Evolutionary conservation across 2,113 vertebrate genomes (phyloP), one percentile per base, ranked within the genome.

Genomic region (Lipotes vexillifer): DNA sequence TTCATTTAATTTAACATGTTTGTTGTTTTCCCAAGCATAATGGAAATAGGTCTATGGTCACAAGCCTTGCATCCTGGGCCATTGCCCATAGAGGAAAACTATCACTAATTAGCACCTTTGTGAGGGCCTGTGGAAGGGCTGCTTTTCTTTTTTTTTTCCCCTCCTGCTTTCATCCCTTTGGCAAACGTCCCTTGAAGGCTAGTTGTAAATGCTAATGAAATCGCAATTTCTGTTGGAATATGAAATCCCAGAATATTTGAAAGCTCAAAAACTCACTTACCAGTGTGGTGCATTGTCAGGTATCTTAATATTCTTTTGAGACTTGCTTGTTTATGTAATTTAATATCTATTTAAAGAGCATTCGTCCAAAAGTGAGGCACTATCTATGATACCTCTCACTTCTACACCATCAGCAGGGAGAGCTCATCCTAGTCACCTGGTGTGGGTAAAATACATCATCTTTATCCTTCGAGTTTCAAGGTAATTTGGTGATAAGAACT

Each of bases 121-220:
- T 88, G 82, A 44, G 17, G 88, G 95, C 25, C 74, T 87, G 23
- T 63, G 69, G 89, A 97, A 74, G 59, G 74, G 74, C 69, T 90
- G 83, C 83, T 49, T 83, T 69, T 20, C 49, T 87, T 63, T 41
- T 78, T 65, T 27, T 36, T 87, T 71, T 92, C 52, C 77, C 52
- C 77, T 78, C 3, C 69, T 90, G 81, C 49, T 96, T 75, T 83
- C 89, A 65, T 69, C 89, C 91, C 78, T 97, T 94, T 97, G 96
- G 96, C 94, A 96, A 97, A 90, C 52, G 65, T 92, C 71, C 72
- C 80, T 93, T 49, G 94, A 97, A 97, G 68, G 75, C 74, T 80
- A 78, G 95, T 96, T 18, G 3, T 94, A 96, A 82, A 97, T 94
- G 94, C 68, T 98, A 97, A 98, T 96, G 77, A 95, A 97, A 97